These are phyloP conservation scores for Bugula neritina DNA, from an alignment of 2,888 invertebrate genomes.

Conservation along the genomic window DNA sequence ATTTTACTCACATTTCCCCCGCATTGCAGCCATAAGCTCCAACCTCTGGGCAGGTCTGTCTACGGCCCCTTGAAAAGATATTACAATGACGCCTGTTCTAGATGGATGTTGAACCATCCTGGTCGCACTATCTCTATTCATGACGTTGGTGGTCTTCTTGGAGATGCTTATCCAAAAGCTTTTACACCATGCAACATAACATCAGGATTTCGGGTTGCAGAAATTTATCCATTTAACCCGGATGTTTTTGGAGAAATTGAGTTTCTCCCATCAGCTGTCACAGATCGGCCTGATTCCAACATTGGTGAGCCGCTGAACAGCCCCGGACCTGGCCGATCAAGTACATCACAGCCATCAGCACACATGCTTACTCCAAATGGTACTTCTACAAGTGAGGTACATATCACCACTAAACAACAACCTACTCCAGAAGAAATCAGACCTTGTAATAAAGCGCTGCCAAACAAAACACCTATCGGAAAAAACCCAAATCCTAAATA, in stretches of 20 bases:
- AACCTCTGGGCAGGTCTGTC: neutral
- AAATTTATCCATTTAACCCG: neutral
- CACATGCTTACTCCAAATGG: no score
- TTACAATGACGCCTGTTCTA: neutral
- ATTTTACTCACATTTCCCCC: neutral
- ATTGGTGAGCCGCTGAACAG: no score
- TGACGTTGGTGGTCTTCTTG: neutral
- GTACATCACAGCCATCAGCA: no score
- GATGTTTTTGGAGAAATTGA: neutral
- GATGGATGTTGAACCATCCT: constrained; percentile 33
- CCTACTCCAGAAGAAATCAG: neutral
- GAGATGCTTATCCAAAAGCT: neutral
- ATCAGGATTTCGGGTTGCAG: neutral
- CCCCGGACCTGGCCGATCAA: no score
- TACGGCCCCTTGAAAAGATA: neutral
- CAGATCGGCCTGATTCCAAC: neutral
- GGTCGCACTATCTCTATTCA: constrained; percentile 36
- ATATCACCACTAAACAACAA: no score
- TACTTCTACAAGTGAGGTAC: no score
- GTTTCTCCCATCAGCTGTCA: neutral
- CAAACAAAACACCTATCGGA: neutral
- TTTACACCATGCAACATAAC: neutral
- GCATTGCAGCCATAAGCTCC: no score
- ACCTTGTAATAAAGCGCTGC: neutral
- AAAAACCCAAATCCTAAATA: neutral